A percentile compares a stretch with the other conserved stretches of the same genome.
Evolutionary conservation across 2,797 vertebrate species (phyloP).

Genomic region (Acestrorhynchus altus): DNA sequence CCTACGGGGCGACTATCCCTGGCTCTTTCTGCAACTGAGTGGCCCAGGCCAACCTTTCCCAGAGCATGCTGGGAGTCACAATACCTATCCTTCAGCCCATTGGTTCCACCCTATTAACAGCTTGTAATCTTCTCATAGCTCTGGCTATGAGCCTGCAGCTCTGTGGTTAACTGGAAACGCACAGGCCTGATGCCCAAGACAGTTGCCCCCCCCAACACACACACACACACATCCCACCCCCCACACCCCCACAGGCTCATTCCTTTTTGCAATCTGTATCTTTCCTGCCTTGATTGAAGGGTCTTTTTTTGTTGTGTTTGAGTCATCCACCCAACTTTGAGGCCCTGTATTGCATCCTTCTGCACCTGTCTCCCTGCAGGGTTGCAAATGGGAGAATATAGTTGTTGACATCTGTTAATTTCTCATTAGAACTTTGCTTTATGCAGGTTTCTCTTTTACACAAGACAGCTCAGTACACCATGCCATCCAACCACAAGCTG

Average conservation of each 20-base stretch:
- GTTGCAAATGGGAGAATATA: slow-evolving; percentile 66
- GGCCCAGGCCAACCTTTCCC: slow-evolving; percentile 88
- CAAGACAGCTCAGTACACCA: slow-evolving; percentile 52
- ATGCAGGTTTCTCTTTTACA: slow-evolving; percentile 60
- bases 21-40: slow-evolving; percentile 73
- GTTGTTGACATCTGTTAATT: slow-evolving; percentile 84
- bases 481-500: slow-evolving; percentile 61
- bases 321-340: slow-evolving; percentile 64
- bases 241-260: slow-evolving; percentile 31
- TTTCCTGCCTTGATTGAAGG: slow-evolving; percentile 34
- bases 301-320: slow-evolving; percentile 35
- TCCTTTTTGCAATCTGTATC: slow-evolving; percentile 28
- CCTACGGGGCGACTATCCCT: slow-evolving; percentile 71
- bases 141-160: slow-evolving; percentile 72
- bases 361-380: slow-evolving; percentile 79
- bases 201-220: slow-evolving; percentile 44
- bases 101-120: slow-evolving; percentile 99
- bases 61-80: slow-evolving; percentile 85
- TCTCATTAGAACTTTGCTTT: slow-evolving; percentile 77
- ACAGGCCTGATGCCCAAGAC: slow-evolving; percentile 45
- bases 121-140: slow-evolving; percentile 98
- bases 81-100: slow-evolving; percentile 83
- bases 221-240: slow-evolving; percentile 37
- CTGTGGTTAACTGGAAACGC: slow-evolving; percentile 58
- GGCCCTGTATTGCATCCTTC: slow-evolving; percentile 65